phyloP scores from a whole-genome alignment of 2,888 invertebrate genomes.

The Magallana nippona region DNA sequence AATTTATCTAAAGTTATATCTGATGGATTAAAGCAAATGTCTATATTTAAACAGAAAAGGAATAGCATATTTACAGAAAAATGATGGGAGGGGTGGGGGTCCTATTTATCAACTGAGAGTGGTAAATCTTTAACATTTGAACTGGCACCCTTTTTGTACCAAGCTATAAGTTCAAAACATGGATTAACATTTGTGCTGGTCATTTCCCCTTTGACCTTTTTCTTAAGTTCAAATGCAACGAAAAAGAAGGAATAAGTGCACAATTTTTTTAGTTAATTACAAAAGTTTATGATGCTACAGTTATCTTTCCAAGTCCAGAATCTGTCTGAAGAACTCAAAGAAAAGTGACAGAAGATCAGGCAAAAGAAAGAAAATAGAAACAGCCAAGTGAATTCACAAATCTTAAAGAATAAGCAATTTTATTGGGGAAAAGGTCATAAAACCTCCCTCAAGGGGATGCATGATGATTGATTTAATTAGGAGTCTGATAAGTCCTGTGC shows the following conservation, averaged over 20 bases:
- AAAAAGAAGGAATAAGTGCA: no score
- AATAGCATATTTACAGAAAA: neutral
- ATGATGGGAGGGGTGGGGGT: no score
- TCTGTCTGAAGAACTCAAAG: neutral
- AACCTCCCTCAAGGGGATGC: no score
- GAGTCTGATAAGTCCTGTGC: no score
- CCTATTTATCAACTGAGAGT: neutral
- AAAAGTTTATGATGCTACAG: neutral
- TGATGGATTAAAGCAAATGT: conserved; percentile 1
- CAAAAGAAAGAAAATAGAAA: no score
- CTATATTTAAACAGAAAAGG: neutral
- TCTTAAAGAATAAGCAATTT: no score
- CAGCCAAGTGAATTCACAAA: no score
- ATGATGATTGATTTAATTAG: no score
- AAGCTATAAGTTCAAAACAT: neutral
- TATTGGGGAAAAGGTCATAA: no score
- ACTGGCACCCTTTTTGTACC: neutral
- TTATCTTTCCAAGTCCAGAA: conserved; percentile 2
- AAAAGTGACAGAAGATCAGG: no score
- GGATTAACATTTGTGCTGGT: neutral
- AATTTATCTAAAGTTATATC: neutral
- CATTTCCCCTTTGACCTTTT: neutral
- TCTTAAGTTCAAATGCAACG: neutral
- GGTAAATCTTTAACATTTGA: conserved; percentile 32
- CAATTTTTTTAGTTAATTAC: neutral